Conservation (phyloP, 2,888 invertebrate genomes). For the Sipha maydis region DNA sequence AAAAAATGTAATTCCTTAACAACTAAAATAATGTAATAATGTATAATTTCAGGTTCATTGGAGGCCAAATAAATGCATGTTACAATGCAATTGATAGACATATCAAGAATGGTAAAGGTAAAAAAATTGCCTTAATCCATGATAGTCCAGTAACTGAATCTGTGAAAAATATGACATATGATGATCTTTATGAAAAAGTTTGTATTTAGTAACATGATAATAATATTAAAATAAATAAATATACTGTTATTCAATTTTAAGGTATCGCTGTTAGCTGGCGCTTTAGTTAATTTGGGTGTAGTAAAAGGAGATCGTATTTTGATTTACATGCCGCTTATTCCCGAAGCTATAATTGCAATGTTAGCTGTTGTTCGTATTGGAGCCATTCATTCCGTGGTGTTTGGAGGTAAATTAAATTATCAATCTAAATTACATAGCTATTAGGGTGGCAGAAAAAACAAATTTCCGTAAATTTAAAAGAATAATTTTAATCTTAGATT, state of each 20-base stretch:
- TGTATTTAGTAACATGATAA: conserved; percentile 42
- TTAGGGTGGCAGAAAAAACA: background rate
- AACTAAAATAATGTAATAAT: no score
- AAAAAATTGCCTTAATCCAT: conserved; percentile 84
- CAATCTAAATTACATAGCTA: background rate
- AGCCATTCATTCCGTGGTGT: conserved; percentile 93
- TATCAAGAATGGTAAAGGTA: conserved; percentile 81
- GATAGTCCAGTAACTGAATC: conserved; percentile 89
- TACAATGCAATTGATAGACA: conserved; percentile 94
- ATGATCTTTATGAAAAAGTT: conserved; percentile 83
- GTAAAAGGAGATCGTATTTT: conserved; percentile 84
- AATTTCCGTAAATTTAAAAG: no score
- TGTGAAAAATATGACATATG: conserved; percentile 81
- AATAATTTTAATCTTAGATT: no score
- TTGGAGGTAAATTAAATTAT: conserved; percentile 77
- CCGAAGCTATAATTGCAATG: conserved; percentile 90
- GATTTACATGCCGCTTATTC: conserved; percentile 95
- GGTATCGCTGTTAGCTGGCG: conserved; percentile 83
- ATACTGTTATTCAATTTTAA: conserved; percentile 66
- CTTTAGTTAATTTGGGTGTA: conserved; percentile 81
- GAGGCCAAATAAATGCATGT: conserved; percentile 91
- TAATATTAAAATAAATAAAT: conserved; percentile 35
- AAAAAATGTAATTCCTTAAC: no score
- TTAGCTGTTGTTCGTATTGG: conserved; percentile 87
- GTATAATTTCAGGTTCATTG: conserved; percentile 78